These are phyloP conservation scores for Bombus sibiricus DNA, from an alignment of 1,140 invertebrate species.

Conservation along the genomic window DNA sequence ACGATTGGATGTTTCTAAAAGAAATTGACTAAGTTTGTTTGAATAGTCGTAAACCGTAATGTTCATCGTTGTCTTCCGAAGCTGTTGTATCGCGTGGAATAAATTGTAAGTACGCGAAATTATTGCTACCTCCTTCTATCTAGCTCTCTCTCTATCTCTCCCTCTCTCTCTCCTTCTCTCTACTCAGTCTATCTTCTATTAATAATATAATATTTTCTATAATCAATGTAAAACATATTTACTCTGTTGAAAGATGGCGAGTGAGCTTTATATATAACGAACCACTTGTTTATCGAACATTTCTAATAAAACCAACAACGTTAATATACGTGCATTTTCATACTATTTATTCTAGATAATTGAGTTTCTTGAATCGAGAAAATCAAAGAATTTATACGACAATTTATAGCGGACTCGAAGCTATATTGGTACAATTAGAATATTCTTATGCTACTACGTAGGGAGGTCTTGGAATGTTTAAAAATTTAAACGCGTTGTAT, in stretches of 20 bases:
- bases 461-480: no score
- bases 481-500: not conserved
- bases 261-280: constrained; percentile 1
- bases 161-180: not conserved
- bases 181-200: not conserved
- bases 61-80: no score
- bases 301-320: not conserved
- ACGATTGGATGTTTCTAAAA: not conserved
- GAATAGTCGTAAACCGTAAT: no score
- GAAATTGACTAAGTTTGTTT: no score
- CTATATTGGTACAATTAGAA: not conserved
- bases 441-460: no score
- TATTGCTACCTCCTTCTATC: not conserved
- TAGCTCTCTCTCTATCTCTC: no score
- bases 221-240: constrained; percentile 8
- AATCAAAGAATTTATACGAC: not conserved
- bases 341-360: not conserved
- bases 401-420: not conserved
- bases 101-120: not conserved
- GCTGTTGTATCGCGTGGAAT: no score
- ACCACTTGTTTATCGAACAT: constrained; percentile 4
- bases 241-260: not conserved
- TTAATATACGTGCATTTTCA: not conserved
- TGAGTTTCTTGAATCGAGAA: not conserved
- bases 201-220: not conserved